Evolutionary conservation across 2,888 invertebrate genomes (phyloP), one percentile per base, ranked within the genome.

Genomic region (Drosophila mimica): DNA sequence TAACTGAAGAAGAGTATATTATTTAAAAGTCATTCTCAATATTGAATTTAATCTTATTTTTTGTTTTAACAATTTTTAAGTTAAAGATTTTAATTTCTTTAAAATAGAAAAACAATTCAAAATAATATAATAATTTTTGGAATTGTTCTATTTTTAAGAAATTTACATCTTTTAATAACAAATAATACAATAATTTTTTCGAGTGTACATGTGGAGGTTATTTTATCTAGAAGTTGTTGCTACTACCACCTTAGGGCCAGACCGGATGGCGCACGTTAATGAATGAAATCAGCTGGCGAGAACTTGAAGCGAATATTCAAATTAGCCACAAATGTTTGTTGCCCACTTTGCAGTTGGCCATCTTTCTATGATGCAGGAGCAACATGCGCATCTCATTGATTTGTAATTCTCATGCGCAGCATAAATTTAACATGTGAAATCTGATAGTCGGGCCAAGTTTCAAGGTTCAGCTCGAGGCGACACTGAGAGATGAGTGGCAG

Each of bases 361-460:
- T 86, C 81, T 82, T 72, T 79, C 80, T 82, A 71, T 73, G 83
- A 88, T 74, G 74, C 69, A 64, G 40, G 17, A 54, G 61, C 69
- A 65, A 36, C 60, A 48, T 43, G 68, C 73, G 89, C 90, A 85
- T 85, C 83, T 89, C 87, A 88, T 88, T 88, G 91, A 88, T 88
- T 88, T 88, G 91, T 90, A 89, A 91, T 91, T 91, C 91, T 62
- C 78, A 77, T 82, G 82, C 67, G 63, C 76, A 71, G 87, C 76
- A 88, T 88, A 91, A 88, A 91, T 91, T 88, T 77, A 82, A 77
- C 91, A 91, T 88, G 87, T 85, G 91, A 91, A 91, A 91, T 88
- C 87, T 82, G 87, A 88, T 80, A 70, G 81, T 58, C 75, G 40
- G 72, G 20, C 71, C 57, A 57, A 36, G 66, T 64, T 71, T 52